Evolutionary conservation across 2,113 vertebrate genomes (phyloP).

Genomic region (Andinoacara biseriatus): DNA sequence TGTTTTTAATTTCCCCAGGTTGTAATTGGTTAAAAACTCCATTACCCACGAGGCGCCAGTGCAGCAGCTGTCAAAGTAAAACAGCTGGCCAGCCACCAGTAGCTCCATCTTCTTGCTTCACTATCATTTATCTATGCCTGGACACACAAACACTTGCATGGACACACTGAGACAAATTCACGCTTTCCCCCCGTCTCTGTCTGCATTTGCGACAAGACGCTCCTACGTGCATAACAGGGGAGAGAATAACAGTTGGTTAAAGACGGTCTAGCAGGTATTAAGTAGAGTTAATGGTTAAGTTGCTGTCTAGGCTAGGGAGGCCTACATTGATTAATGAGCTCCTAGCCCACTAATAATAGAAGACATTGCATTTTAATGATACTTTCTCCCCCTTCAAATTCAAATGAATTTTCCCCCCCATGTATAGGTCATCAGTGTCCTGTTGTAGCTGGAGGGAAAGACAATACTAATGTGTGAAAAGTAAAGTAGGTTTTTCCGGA

Average conservation of each 20-base stretch:
- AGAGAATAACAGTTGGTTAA: conserved; percentile 57
- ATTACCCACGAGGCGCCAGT: conserved; percentile 75
- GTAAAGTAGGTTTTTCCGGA: not conserved
- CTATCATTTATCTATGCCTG: conserved; percentile 70
- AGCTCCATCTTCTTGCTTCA: conserved; percentile 49
- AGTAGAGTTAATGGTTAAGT: conserved; percentile 68
- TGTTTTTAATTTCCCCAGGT: conserved; percentile 78
- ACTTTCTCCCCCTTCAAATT: conserved; percentile 2
- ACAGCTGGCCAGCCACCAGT: conserved; percentile 71
- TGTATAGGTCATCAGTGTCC: conserved; percentile 1
- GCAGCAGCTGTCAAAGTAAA: conserved; percentile 71
- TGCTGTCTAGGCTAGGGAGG: conserved; percentile 45
- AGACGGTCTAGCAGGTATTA: conserved; percentile 60
- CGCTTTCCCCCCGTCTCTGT: not conserved
- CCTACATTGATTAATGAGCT: conserved; percentile 67
- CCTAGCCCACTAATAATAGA: conserved; percentile 40
- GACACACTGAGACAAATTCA: not conserved
- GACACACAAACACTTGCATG: conserved; percentile 7
- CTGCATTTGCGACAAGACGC: not conserved
- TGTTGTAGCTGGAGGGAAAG: not conserved
- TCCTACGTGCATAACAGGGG: conserved; percentile 43
- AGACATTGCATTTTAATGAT: conserved; percentile 40
- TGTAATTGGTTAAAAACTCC: conserved; percentile 78
- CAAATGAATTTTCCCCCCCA: not conserved
- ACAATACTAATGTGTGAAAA: conserved; percentile 6